Percentiles rank a stretch among this genome's conserved stretches.
phyloP scores from a whole-genome alignment of 1,140 invertebrate genomes.

The Diorhabda carinulata region DNA sequence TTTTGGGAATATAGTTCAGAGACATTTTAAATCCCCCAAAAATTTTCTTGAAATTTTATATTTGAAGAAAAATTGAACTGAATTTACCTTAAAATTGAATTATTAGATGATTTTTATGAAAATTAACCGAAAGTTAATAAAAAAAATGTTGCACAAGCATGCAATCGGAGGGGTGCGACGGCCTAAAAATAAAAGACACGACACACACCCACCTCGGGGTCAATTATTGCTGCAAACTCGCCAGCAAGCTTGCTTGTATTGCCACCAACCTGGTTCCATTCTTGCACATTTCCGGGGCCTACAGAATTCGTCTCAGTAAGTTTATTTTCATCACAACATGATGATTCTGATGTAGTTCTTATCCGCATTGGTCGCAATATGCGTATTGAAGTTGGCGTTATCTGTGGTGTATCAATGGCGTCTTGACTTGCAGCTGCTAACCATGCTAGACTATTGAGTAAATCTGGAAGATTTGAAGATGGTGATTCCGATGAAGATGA shows the following conservation, averaged over 20 bases:
- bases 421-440: slow-evolving; percentile 20
- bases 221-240: slow-evolving; percentile 27
- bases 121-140: neutral
- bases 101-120: too few species aligned
- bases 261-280: slow-evolving; percentile 43
- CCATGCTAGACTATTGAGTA: slow-evolving; percentile 25
- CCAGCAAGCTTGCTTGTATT: slow-evolving; percentile 37
- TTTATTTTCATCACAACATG: slow-evolving; percentile 34
- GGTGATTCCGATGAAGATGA: slow-evolving; percentile 13
- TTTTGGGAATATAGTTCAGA: too few species aligned
- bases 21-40: too few species aligned
- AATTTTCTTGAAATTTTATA: too few species aligned
- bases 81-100: too few species aligned
- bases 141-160: slow-evolving; percentile 14
- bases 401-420: neutral
- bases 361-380: slow-evolving; percentile 21
- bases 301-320: slow-evolving; percentile 23
- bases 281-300: slow-evolving; percentile 21
- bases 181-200: slow-evolving; percentile 18
- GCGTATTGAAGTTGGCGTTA: slow-evolving; percentile 17
- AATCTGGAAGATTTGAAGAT: slow-evolving; percentile 23
- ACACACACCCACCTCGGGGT: slow-evolving; percentile 29
- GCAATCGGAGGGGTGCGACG: slow-evolving; percentile 17
- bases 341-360: slow-evolving; percentile 32
- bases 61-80: slow-evolving; percentile 3